phyloP scores from a whole-genome alignment of 92 coral and sea anemone genomes.

The Palythoa grandiflora region DNA sequence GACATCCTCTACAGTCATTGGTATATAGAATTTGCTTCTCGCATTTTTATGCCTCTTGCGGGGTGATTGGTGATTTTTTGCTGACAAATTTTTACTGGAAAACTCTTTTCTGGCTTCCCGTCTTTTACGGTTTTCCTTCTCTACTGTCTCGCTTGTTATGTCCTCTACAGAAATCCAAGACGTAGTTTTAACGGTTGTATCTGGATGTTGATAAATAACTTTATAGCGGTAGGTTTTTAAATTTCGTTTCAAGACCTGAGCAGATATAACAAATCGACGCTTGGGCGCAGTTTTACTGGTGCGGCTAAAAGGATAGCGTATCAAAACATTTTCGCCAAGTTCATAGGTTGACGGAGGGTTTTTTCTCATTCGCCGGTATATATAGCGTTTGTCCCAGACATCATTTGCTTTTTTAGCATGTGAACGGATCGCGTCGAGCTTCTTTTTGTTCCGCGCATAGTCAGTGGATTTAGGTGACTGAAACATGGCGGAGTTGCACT shows the following conservation, averaged over 20 bases:
- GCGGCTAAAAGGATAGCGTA: slow-evolving; percentile 56
- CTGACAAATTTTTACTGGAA: neutral
- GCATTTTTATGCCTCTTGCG: slow-evolving; percentile 29
- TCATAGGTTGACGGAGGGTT: slow-evolving; percentile 61
- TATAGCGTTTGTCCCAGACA: slow-evolving; percentile 27
- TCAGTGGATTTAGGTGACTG: too few relatives aligned
- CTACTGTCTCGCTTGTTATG: slow-evolving; percentile 51
- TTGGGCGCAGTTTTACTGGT: slow-evolving; percentile 30
- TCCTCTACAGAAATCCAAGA: slow-evolving; percentile 65
- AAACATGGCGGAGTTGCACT: neutral
- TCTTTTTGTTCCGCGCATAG: neutral
- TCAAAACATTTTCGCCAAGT: slow-evolving; percentile 52
- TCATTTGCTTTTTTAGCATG: neutral
- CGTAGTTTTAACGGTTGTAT: neutral
- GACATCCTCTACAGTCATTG: neutral
- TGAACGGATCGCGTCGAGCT: neutral
- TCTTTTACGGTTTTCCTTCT: slow-evolving; percentile 39
- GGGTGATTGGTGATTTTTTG: neutral
- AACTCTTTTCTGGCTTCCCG: neutral
- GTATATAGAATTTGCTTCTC: slow-evolving; percentile 7
- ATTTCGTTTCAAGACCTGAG: slow-evolving; percentile 34
- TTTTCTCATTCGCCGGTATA: slow-evolving; percentile 51
- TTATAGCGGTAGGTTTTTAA: slow-evolving; percentile 14
- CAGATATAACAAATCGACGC: neutral
- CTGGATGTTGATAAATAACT: slow-evolving; percentile 24